Percentiles rank a stretch among this genome's conserved stretches.
Evolutionary conservation across 2,113 vertebrate species (phyloP).

Genomic region (Mellivora capensis): DNA sequence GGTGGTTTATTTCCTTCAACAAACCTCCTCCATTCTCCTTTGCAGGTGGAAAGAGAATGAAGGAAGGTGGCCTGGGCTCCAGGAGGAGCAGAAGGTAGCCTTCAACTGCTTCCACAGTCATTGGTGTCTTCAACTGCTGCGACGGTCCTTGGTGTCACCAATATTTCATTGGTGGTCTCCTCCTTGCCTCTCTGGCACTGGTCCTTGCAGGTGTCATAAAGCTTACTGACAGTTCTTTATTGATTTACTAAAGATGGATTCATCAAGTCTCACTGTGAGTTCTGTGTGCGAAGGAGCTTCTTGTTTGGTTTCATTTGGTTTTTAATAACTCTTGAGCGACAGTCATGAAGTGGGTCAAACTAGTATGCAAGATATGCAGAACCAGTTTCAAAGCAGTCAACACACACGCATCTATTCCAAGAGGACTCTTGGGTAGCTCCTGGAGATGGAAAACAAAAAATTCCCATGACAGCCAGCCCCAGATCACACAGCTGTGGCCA

Average conservation of each 20-base stretch:
- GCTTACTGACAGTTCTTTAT: conserved; percentile 14
- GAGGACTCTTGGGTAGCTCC: background rate
- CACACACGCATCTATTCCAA: background rate
- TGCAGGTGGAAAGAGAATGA: background rate
- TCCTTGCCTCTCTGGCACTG: background rate
- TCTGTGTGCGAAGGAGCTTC: conserved; percentile 13
- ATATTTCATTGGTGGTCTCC: background rate
- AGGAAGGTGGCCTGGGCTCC: accelerated
- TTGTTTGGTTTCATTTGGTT: background rate
- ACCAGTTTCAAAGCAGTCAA: background rate
- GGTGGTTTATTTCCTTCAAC: background rate
- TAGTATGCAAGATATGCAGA: background rate
- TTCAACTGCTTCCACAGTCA: background rate
- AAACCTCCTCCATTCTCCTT: background rate
- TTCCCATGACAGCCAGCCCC: accelerated
- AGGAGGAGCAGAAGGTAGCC: background rate
- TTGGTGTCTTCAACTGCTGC: background rate
- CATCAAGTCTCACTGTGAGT: conserved; percentile 46
- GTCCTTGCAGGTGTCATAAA: background rate
- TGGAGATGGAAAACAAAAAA: background rate
- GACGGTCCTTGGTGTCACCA: background rate
- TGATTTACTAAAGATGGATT: conserved; percentile 49
- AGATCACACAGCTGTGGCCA: background rate
- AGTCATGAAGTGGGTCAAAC: background rate
- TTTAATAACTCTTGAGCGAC: conserved; percentile 21